Evolutionary conservation across 1,140 invertebrate species (phyloP).

Genomic region (Conus ventricosus): DNA sequence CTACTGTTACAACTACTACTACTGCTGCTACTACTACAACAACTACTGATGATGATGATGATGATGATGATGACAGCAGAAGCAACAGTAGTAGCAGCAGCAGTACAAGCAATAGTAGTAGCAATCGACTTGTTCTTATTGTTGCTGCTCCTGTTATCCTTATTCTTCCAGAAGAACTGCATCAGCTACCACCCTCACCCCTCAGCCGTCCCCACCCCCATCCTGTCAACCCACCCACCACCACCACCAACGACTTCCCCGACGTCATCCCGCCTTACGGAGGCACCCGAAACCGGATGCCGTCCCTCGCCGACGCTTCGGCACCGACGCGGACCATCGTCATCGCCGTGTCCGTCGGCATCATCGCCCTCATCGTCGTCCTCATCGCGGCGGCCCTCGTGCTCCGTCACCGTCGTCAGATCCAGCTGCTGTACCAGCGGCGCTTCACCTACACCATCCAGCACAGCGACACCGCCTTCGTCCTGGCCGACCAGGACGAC

Average conservation of each 20-base stretch:
- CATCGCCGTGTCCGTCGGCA: constrained; percentile 32
- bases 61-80: too few relatives aligned
- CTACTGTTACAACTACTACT: too few relatives aligned
- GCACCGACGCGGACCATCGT: constrained; percentile 2
- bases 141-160: not conserved
- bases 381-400: constrained; percentile 40
- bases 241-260: not conserved
- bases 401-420: constrained; percentile 19
- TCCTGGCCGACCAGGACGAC: constrained; percentile 35
- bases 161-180: not conserved
- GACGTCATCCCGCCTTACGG: not conserved
- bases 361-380: constrained; percentile 39
- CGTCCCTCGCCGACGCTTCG: constrained; percentile 14
- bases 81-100: too few relatives aligned
- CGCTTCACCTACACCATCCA: constrained; percentile 31
- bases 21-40: too few relatives aligned
- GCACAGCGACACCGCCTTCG: constrained; percentile 37
- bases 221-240: not conserved
- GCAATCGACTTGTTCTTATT: too few relatives aligned
- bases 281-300: not conserved
- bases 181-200: not conserved
- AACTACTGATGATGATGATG: too few relatives aligned
- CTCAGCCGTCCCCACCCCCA: not conserved
- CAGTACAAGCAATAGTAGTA: too few relatives aligned
- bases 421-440: constrained; percentile 35